These are phyloP conservation scores for Epirrita christyi DNA, from an alignment of 2,888 invertebrate genomes.

Conservation along the genomic window DNA sequence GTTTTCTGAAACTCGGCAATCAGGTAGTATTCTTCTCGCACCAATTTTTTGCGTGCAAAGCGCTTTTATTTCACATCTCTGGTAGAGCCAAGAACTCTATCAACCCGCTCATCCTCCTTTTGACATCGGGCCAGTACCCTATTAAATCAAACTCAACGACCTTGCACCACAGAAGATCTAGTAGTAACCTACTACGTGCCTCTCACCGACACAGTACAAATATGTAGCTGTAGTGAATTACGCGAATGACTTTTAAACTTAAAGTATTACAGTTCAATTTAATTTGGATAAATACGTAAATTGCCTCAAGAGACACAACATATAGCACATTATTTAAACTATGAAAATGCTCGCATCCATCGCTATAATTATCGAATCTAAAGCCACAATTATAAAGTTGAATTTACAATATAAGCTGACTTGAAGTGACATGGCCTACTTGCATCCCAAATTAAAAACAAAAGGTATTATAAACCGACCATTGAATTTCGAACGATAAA, in stretches of 20 bases:
- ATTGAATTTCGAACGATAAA: slow-evolving; percentile 41
- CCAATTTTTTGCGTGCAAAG: too few relatives aligned
- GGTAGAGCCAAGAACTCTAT: not conserved
- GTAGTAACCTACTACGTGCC: not conserved
- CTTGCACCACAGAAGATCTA: slow-evolving; percentile 9
- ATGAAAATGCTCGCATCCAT: too few relatives aligned
- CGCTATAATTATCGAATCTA: not conserved
- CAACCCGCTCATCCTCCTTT: slow-evolving; percentile 2
- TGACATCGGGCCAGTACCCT: slow-evolving; percentile 5
- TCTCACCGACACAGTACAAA: too few relatives aligned
- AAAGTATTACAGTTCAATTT: too few relatives aligned
- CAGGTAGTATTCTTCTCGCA: too few relatives aligned
- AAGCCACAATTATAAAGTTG: not conserved
- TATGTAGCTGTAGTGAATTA: too few relatives aligned
- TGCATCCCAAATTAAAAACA: slow-evolving; percentile 38
- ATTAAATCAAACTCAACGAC: slow-evolving; percentile 35
- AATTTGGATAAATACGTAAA: too few relatives aligned
- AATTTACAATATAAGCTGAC: not conserved
- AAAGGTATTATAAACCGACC: slow-evolving; percentile 36
- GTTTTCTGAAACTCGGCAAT: too few relatives aligned
- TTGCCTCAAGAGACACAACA: too few relatives aligned
- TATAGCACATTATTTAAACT: too few relatives aligned
- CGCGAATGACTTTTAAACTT: too few relatives aligned
- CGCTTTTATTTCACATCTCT: too few relatives aligned
- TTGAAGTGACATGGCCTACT: slow-evolving; percentile 7